Base-by-base conservation (phyloP, 2,113 vertebrate genomes). In the Pollimyrus isidori region DNA sequence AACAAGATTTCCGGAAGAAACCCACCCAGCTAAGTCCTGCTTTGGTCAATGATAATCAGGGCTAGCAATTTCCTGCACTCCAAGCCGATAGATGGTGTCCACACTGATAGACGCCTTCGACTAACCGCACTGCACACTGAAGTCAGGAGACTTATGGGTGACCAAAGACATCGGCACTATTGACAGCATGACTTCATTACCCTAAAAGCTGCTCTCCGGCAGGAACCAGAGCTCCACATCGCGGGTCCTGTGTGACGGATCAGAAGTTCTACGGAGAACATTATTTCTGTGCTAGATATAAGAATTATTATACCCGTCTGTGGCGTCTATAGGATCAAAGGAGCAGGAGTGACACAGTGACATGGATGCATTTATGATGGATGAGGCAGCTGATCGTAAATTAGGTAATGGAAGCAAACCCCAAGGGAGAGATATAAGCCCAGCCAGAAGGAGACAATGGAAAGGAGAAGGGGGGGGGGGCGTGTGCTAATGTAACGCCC, bases 291-390 rank as follows among this genome's bases (percentile, higher is more conserved):
- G 85, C 39, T 21, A 84, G 45, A 48, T 23, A 46, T 15, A 45
- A 69, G 42, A 46, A 42, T 86, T 35, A 13, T 21, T 56, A 56
- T 17, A 19, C 42, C 9, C 17, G 26, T n/a, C 48, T 10, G 65
- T 9, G 46, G 26, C 6, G 42, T 53, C 88, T n/a, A 15, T 48
- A 53, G 90, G 92, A 92, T 94, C 94, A 93, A 87, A 94, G 92
- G 92, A 93, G 94, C 93, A 93, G 92, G 85, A 91, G 90, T 91
- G 91, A 92, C 92, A 92, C 88, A 92, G 90, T 3, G 88, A 92
- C 91, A 93, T n/a, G 46, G 90, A 94, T 95, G 95, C 95, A 95
- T 95, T 92, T 95, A 94, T 95, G 93, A 95, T 94, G 91, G 91
- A 89, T 92, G 92, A 91, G 92, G 93, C 95, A 95, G 94, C 93